Conservation (phyloP, 2,113 vertebrate species). For the Petrocephalus zakoni region DNA sequence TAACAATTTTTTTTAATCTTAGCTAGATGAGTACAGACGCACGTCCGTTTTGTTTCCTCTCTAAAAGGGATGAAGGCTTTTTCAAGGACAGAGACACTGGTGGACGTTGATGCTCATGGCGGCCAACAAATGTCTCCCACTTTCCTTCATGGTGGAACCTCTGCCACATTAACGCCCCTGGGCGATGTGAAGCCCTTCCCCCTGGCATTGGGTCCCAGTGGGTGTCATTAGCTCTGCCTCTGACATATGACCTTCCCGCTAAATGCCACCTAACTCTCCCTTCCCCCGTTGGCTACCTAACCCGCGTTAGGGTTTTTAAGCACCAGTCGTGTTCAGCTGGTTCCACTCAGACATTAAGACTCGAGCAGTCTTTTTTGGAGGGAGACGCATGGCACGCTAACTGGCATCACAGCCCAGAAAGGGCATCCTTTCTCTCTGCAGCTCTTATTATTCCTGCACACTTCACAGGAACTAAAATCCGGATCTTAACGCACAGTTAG, state of each 20-base stretch:
- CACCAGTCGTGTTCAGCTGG: not conserved
- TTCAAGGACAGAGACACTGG: slow-evolving; percentile 21
- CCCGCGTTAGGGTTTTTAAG: not conserved
- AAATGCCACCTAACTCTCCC: not conserved
- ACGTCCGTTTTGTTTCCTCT: slow-evolving; percentile 35
- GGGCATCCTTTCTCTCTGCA: not conserved
- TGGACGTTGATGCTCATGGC: not conserved
- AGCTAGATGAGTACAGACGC: slow-evolving; percentile 41
- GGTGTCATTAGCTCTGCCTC: not conserved
- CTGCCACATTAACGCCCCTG: not conserved
- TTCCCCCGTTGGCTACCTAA: not conserved
- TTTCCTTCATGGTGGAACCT: not conserved
- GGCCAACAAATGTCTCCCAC: not conserved
- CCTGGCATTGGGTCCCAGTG: not conserved
- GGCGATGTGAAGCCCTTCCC: not conserved
- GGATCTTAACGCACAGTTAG: not conserved
- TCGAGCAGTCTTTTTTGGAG: not conserved
- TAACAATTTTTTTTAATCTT: slow-evolving; percentile 39
- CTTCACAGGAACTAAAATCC: not conserved
- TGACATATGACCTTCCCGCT: not conserved
- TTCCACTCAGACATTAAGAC: not conserved
- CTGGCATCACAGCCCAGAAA: not conserved
- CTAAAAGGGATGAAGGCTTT: slow-evolving; percentile 48
- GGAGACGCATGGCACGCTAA: not conserved
- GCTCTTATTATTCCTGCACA: not conserved